phyloP scores from a whole-genome alignment of 2,113 vertebrate genomes.

The Corythornis madagascariensis region DNA sequence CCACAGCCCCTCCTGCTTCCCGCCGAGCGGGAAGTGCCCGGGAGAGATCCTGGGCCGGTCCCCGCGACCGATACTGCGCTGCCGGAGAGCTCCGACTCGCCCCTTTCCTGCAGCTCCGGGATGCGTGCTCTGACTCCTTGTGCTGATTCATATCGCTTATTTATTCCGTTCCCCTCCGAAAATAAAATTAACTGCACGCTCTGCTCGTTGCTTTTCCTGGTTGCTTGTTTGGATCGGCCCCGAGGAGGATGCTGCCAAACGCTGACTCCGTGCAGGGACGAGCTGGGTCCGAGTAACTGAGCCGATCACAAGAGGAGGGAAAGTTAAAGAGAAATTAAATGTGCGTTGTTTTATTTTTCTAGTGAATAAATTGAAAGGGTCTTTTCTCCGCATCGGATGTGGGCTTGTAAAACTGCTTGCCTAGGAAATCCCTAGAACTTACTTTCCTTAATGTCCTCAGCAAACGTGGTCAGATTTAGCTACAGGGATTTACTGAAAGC shows the following conservation, averaged over 20 bases:
- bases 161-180: background rate
- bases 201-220: background rate
- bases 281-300: background rate
- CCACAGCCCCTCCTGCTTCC: background rate
- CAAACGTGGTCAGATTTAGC: background rate
- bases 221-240: background rate
- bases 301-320: background rate
- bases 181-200: background rate
- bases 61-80: rapidly evolving
- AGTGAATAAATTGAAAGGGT: background rate
- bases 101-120: background rate
- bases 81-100: background rate
- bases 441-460: slow-evolving; percentile 12
- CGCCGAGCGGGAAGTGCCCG: rapidly evolving
- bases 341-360: background rate
- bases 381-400: rapidly evolving
- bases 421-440: background rate
- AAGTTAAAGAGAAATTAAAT: background rate
- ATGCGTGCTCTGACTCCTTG: background rate
- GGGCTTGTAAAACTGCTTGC: background rate
- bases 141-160: background rate
- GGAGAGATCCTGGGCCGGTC: background rate
- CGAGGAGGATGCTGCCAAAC: background rate
- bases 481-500: slow-evolving; percentile 38
- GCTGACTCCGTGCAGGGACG: background rate